phyloP scores from a whole-genome alignment of 2,888 invertebrate species.

The Cosmopolites sordidus region DNA sequence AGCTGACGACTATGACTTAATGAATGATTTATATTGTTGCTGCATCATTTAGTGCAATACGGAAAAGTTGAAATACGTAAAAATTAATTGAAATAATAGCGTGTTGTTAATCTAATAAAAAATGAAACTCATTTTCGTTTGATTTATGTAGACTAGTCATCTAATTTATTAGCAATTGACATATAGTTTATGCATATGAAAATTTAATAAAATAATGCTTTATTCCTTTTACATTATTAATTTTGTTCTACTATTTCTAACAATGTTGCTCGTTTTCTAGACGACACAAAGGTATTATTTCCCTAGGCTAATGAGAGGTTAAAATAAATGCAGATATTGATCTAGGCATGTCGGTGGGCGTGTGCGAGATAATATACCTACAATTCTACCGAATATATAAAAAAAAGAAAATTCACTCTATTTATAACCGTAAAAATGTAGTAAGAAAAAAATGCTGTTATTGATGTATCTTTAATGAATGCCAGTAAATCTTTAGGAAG shows the following conservation, averaged over 20 bases:
- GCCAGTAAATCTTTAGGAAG: no score
- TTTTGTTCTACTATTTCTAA: neutral
- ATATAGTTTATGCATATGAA: slow-evolving; percentile 1
- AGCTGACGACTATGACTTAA: no score
- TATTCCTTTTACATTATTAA: neutral
- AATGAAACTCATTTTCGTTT: neutral
- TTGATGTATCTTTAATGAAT: no score
- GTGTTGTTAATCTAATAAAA: neutral
- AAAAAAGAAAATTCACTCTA: no score
- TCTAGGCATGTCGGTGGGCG: neutral
- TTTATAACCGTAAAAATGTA: no score
- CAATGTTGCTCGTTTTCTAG: neutral
- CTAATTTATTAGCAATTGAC: neutral
- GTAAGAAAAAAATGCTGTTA: no score
- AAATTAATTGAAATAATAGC: neutral
- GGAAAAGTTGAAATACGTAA: no score
- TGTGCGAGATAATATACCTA: neutral
- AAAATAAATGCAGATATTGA: neutral
- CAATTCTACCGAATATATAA: no score
- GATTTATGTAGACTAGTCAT: neutral
- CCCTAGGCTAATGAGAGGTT: neutral
- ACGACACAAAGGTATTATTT: neutral
- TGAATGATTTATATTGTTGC: no score
- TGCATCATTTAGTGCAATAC: no score
- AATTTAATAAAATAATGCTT: slow-evolving; percentile 1